These are phyloP conservation scores for Cabera pusaria DNA, from an alignment of 2,888 invertebrate genomes.

Conservation along the genomic window DNA sequence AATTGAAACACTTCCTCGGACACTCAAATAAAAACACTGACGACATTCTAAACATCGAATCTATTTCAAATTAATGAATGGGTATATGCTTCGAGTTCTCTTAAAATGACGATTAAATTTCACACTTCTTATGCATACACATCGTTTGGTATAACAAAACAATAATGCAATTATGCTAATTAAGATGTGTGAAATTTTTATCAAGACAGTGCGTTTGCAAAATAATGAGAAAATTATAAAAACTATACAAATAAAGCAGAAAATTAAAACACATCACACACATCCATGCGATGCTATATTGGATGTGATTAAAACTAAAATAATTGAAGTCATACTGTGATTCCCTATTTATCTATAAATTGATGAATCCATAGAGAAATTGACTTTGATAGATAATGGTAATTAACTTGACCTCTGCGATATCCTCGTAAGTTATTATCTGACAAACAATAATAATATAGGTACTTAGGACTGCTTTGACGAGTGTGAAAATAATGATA, in stretches of 20 bases:
- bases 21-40: too few relatives aligned
- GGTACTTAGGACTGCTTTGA: slow-evolving; percentile 8
- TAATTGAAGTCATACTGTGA: too few relatives aligned
- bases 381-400: slow-evolving; percentile 13
- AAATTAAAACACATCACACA: slow-evolving; percentile 37
- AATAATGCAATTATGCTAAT: too few relatives aligned
- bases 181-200: slow-evolving; percentile 22
- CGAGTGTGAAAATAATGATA: slow-evolving; percentile 3
- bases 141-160: too few relatives aligned
- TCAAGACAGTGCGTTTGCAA: slow-evolving; percentile 23
- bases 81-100: too few relatives aligned
- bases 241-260: slow-evolving; percentile 35
- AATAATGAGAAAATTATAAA: slow-evolving; percentile 30
- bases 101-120: too few relatives aligned
- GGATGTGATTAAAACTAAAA: slow-evolving; percentile 34
- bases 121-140: slow-evolving; percentile 27
- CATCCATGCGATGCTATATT: slow-evolving; percentile 52
- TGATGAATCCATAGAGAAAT: too few relatives aligned
- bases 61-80: too few relatives aligned
- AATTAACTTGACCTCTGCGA: slow-evolving; percentile 31
- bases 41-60: too few relatives aligned
- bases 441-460: slow-evolving; percentile 9
- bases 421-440: slow-evolving; percentile 14
- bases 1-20: not conserved
- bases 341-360: too few relatives aligned